phyloP scores from a whole-genome alignment of 2,888 invertebrate species.

The Drosophila nr. medialis region DNA sequence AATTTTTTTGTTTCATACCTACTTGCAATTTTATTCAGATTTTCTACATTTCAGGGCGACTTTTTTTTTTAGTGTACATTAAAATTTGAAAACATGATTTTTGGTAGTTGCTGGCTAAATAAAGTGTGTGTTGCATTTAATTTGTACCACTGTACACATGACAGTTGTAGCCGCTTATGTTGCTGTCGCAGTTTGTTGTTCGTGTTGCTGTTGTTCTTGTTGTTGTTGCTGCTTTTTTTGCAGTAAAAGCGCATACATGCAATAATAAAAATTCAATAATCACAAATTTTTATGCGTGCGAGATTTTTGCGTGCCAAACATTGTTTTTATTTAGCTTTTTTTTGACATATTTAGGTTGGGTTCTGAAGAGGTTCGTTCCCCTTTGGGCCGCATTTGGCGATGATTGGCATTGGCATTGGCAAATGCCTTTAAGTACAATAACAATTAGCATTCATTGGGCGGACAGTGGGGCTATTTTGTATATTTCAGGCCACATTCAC shows the following conservation, averaged over 20 bases:
- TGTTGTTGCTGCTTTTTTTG: slow-evolving; percentile 20
- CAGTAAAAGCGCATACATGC: slow-evolving; percentile 29
- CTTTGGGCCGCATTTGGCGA: neutral
- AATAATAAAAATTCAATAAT: slow-evolving; percentile 73
- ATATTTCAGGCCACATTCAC: slow-evolving; percentile 2
- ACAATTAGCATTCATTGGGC: slow-evolving; percentile 66
- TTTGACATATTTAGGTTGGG: slow-evolving; percentile 37
- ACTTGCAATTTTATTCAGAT: too few species aligned
- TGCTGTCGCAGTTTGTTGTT: slow-evolving; percentile 31
- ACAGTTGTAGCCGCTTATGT: slow-evolving; percentile 34
- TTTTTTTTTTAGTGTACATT: neutral
- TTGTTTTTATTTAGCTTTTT: slow-evolving; percentile 12
- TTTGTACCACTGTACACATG: slow-evolving; percentile 45
- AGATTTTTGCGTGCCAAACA: slow-evolving; percentile 53
- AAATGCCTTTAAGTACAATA: slow-evolving; percentile 48
- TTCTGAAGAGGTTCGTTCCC: neutral
- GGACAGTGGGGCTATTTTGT: slow-evolving; percentile 18
- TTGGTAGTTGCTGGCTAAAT: neutral
- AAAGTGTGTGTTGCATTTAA: neutral
- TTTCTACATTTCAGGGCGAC: neutral
- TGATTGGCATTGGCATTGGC: slow-evolving; percentile 5
- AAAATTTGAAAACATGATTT: too few species aligned
- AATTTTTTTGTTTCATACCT: neutral
- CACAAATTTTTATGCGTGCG: slow-evolving; percentile 75
- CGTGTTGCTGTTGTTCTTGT: slow-evolving; percentile 29